A percentile compares a stretch with the other conserved stretches of the same genome.
phyloP scores from a whole-genome alignment of 1,140 invertebrate species.

The Prorops nasuta region DNA sequence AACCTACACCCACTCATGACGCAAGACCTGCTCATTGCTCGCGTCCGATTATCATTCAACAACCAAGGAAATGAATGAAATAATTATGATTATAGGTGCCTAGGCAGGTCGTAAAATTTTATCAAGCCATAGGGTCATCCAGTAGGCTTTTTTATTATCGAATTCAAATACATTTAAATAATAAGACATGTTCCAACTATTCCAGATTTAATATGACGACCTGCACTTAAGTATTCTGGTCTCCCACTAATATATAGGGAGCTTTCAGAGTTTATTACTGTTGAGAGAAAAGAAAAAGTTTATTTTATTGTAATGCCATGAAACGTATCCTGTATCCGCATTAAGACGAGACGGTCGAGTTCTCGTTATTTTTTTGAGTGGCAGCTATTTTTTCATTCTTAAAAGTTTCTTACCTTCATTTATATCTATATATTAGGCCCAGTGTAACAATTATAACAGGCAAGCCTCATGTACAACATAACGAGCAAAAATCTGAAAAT shows the following conservation, averaged over 20 bases:
- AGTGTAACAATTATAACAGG: too few relatives aligned
- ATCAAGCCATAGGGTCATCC: too few relatives aligned
- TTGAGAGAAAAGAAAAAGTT: constrained; percentile 24
- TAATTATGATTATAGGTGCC: too few relatives aligned
- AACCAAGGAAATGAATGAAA: constrained; percentile 70
- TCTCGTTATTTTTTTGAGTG: not conserved
- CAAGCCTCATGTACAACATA: too few relatives aligned
- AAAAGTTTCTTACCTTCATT: not conserved
- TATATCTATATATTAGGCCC: not conserved
- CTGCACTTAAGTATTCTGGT: constrained; percentile 3
- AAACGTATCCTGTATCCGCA: constrained; percentile 22
- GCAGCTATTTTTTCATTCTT: not conserved
- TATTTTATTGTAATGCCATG: constrained; percentile 20
- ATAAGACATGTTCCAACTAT: too few relatives aligned
- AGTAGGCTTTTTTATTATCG: too few relatives aligned
- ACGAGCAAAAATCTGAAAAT: too few relatives aligned
- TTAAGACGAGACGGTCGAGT: constrained; percentile 12
- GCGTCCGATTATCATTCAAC: constrained; percentile 67
- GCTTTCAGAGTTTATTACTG: constrained; percentile 29
- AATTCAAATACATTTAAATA: too few relatives aligned
- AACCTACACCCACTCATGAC: constrained; percentile 69
- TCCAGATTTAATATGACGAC: too few relatives aligned
- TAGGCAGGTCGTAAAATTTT: too few relatives aligned
- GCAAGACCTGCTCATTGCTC: constrained; percentile 58
- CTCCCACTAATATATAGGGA: constrained; percentile 8